Conservation (phyloP, 2,888 invertebrate species). For the Nebria salina region DNA sequence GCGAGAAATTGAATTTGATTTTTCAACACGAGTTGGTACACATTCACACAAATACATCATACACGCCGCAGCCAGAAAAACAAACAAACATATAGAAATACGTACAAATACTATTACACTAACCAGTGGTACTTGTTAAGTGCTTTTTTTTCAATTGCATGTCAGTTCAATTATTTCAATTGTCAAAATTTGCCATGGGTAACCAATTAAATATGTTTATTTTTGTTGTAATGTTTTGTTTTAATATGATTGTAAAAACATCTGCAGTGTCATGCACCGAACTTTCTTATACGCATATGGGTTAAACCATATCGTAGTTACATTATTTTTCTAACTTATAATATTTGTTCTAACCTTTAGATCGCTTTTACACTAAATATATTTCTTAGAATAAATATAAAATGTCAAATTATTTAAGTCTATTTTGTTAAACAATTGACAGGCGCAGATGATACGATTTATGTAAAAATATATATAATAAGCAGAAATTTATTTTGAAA, state of each 20-base stretch:
- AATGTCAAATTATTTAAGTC: no score
- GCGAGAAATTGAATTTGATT: slow-evolving; percentile 22
- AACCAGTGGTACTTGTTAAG: not conserved
- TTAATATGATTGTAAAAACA: not conserved
- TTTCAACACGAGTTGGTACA: slow-evolving; percentile 9
- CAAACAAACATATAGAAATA: not conserved
- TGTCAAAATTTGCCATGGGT: not conserved
- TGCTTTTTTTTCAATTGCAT: not conserved
- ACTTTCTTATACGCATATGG: no score
- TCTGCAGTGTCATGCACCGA: no score
- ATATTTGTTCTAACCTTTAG: no score
- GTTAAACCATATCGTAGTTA: no score
- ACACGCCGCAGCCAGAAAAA: not conserved
- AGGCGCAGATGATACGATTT: no score
- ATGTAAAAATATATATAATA: no score
- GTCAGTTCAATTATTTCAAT: not conserved
- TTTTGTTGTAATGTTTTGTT: not conserved
- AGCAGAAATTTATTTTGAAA: no score
- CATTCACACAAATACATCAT: not conserved
- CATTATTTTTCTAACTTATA: no score
- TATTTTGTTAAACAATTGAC: no score
- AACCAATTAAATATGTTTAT: not conserved
- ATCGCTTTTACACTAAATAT: no score
- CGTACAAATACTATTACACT: not conserved
- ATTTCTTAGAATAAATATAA: no score